Evolutionary conservation across 1,140 invertebrate species (phyloP), one percentile per base, ranked within the genome.

Genomic region (Polypedilum pembai): DNA sequence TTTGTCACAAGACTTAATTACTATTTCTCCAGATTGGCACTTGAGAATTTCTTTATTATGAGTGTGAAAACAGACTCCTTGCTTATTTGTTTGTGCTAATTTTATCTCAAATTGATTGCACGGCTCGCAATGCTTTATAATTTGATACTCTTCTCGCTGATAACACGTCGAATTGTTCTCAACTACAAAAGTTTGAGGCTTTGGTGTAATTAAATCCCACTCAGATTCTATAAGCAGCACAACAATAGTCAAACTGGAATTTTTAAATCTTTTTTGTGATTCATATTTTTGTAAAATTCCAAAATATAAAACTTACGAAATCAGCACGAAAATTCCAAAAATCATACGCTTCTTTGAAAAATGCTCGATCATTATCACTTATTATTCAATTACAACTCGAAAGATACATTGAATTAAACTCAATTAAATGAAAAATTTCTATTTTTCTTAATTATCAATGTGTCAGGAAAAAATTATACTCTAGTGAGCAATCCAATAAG

Each of bases 151-250:
- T 80, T 93, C 91, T 77, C 86, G 86, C 21, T 86, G 82, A 84
- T 87, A 88, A 81, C 92, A 93, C 24, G 88, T 90, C 2, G 89
- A 89, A 80, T 91, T 92, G 75, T 91, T 90, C 79, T 91, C 90
- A 15, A 90, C 87, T 40, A 90, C 82, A 78, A 87, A 87, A 63
- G 85, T 85, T 79, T 85, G 87, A 75, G 82, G 85, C 79, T 79
- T 83, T 78, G 84, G 81, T 76, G 83, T 83, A 72, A 80, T 85
- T 8, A 88, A 84, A 5, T 87, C 89, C 84, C 89, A 88, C 74
- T 91, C 87, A 33, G 90, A 92, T 82, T 93, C 92, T 66, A 93
- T 84, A 78, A 94, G 89, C 24, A 94, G 82, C 73, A 93, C 88
- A 33, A 93, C 80, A 77, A 93, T 84, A 65, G 91, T 94, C 76